A percentile compares a stretch with the other conserved stretches of the same genome.
Conservation (phyloP, 2,113 vertebrate species). For the Mesitornis unicolor region DNA sequence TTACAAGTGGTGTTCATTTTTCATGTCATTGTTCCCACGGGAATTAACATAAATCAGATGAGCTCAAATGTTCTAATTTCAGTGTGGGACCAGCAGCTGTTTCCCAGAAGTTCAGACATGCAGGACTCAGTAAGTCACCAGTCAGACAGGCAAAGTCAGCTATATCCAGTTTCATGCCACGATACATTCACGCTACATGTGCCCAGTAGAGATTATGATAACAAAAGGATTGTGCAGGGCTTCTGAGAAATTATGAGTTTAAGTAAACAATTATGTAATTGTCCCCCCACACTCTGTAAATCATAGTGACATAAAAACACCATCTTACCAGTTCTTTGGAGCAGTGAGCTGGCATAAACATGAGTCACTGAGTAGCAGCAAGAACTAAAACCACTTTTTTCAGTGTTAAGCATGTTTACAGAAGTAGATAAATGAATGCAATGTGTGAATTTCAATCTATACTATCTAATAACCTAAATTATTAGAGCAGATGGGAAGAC, state of each 20-base stretch:
- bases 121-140: slow-evolving; percentile 66
- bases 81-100: slow-evolving; percentile 78
- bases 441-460: neutral
- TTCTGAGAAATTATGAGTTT: slow-evolving; percentile 53
- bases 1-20: slow-evolving; percentile 75
- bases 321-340: slow-evolving; percentile 48
- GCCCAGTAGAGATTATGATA: slow-evolving; percentile 56
- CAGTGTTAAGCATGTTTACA: neutral
- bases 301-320: slow-evolving; percentile 49
- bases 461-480: neutral
- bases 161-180: slow-evolving; percentile 70
- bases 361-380: neutral
- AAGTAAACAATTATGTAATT: slow-evolving; percentile 73
- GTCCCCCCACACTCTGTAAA: slow-evolving; percentile 58
- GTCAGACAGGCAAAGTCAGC: slow-evolving; percentile 67
- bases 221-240: slow-evolving; percentile 72
- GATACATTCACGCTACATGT: slow-evolving; percentile 56
- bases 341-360: slow-evolving; percentile 19
- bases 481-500: neutral
- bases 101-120: slow-evolving; percentile 75
- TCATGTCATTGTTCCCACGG: slow-evolving; percentile 70
- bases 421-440: neutral
- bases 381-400: neutral
- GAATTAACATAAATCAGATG: slow-evolving; percentile 78
- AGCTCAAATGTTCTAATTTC: slow-evolving; percentile 76